Conservation (phyloP, 2,888 invertebrate species). For the Nipponacmea schrenckii region DNA sequence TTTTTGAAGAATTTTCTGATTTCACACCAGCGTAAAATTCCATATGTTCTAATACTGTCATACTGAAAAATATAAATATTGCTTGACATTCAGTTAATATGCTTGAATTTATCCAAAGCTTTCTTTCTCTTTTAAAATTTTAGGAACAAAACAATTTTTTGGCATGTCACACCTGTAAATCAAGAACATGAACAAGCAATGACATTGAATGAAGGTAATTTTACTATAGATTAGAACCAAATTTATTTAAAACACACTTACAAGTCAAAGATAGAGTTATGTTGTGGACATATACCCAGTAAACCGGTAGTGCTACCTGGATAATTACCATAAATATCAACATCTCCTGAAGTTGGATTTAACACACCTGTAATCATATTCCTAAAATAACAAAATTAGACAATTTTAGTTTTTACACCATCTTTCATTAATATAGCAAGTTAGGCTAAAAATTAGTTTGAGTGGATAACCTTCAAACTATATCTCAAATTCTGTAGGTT, state of each 20-base stretch:
- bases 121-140: neutral
- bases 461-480: too few relatives aligned
- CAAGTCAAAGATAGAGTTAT: constrained; percentile 68
- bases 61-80: constrained; percentile 41
- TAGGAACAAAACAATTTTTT: neutral
- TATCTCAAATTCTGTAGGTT: too few relatives aligned
- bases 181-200: neutral
- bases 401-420: neutral
- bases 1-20: constrained; percentile 30
- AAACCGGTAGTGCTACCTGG: constrained; percentile 27
- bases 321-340: constrained; percentile 41
- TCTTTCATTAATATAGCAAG: neutral
- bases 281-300: constrained; percentile 69
- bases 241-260: constrained; percentile 41
- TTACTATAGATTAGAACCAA: too few relatives aligned
- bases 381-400: constrained; percentile 37
- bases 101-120: neutral
- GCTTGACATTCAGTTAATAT: too few relatives aligned
- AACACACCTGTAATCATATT: constrained; percentile 62
- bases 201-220: neutral
- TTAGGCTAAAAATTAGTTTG: neutral
- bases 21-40: constrained; percentile 67
- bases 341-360: constrained; percentile 51
- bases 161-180: neutral
- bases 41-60: constrained; percentile 69